phyloP scores from a whole-genome alignment of 2,113 vertebrate genomes.

The Pteronura brasiliensis region DNA sequence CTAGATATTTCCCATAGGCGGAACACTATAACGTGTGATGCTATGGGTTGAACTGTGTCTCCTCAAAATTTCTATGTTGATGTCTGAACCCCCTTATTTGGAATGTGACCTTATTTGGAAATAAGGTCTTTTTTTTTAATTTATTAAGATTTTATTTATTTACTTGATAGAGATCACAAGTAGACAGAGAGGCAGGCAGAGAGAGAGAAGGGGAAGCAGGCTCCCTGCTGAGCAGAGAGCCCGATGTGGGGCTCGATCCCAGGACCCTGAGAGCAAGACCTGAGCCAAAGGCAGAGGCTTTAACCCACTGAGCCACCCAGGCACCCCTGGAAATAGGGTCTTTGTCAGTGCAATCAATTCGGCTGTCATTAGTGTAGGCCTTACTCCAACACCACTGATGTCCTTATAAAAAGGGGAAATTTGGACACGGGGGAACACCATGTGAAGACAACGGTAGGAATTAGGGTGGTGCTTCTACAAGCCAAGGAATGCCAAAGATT shows the following conservation, averaged over 20 bases:
- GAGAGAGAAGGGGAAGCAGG: too few species aligned
- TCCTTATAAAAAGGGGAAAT: not conserved
- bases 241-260: rapidly evolving
- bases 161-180: too few species aligned
- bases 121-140: not conserved
- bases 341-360: not conserved
- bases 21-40: not conserved
- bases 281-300: too few species aligned
- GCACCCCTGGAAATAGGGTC: not conserved
- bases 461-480: not conserved
- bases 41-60: not conserved
- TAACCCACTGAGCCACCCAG: too few species aligned
- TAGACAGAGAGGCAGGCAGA: too few species aligned
- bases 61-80: not conserved
- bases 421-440: not conserved
- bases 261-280: too few species aligned
- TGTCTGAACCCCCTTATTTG: not conserved
- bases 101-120: slow-evolving; percentile 2
- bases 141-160: too few species aligned
- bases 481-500: not conserved
- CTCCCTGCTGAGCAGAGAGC: too few species aligned
- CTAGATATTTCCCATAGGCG: slow-evolving; percentile 13
- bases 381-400: not conserved
- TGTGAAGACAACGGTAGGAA: not conserved
- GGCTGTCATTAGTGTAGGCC: not conserved